Conservation (phyloP, 2,888 invertebrate genomes). For the Zaprionus obscuricornis region DNA sequence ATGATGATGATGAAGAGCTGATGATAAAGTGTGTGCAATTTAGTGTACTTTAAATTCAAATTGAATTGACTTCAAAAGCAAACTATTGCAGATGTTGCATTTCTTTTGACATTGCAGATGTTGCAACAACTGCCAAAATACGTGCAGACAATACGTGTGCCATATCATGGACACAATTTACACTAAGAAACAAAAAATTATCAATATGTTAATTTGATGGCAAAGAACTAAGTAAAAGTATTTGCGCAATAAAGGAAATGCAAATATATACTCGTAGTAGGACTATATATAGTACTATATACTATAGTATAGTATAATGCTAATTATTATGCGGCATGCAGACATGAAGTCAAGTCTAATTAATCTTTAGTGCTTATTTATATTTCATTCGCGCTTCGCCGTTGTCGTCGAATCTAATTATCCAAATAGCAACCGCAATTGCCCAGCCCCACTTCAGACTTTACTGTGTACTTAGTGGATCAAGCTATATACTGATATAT, state of each 20-base stretch:
- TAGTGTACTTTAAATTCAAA: slow-evolving; percentile 48
- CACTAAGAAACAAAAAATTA: not conserved
- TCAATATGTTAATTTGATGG: slow-evolving; percentile 55
- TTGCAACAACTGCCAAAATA: not conserved
- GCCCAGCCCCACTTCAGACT: slow-evolving; percentile 8
- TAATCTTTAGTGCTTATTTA: slow-evolving; percentile 72
- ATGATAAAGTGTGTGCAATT: no score
- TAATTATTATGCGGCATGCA: slow-evolving; percentile 50
- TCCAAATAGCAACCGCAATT: slow-evolving; percentile 53
- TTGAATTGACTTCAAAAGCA: slow-evolving; percentile 50
- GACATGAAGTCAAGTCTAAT: slow-evolving; percentile 56
- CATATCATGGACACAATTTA: slow-evolving; percentile 14
- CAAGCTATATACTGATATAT: slow-evolving; percentile 31
- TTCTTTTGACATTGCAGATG: not conserved
- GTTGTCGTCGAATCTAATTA: slow-evolving; percentile 66
- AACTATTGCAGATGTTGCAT: not conserved
- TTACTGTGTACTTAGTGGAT: not conserved
- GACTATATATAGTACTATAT: slow-evolving; percentile 23
- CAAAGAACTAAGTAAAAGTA: slow-evolving; percentile 9
- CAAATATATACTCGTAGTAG: slow-evolving; percentile 9
- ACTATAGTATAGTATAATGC: slow-evolving; percentile 30
- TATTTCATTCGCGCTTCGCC: slow-evolving; percentile 61
- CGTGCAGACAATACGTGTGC: slow-evolving; percentile 17
- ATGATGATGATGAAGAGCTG: no score
- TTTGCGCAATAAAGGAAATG: slow-evolving; percentile 10